These are phyloP conservation scores for Propithecus coquereli DNA, from an alignment of 2,113 vertebrate species.

Conservation along the genomic window DNA sequence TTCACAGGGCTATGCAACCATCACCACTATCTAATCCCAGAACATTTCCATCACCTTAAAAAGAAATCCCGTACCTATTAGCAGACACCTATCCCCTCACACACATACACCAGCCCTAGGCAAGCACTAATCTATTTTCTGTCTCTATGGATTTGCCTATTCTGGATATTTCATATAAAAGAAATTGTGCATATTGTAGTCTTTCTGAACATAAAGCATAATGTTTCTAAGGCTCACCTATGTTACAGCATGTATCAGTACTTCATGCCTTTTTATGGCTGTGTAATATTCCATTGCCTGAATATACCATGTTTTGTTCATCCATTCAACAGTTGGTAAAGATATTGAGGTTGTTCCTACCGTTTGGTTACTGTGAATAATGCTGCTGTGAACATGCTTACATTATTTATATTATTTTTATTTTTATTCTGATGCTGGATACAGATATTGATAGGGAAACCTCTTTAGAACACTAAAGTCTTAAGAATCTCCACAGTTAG, in stretches of 20 bases:
- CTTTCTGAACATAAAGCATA: neutral
- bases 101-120: neutral
- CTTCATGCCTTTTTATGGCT: neutral
- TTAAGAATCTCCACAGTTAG: neutral
- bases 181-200: neutral
- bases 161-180: slow-evolving; percentile 8
- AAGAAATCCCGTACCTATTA: neutral
- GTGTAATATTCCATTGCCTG: neutral
- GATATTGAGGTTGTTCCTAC: neutral
- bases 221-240: neutral
- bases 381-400: neutral
- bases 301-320: neutral
- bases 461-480: neutral
- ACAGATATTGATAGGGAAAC: neutral
- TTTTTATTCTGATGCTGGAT: neutral
- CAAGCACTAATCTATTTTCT: neutral
- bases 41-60: neutral
- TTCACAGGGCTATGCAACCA: neutral
- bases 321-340: neutral
- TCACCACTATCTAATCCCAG: neutral
- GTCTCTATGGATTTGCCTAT: neutral
- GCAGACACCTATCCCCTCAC: neutral
- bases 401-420: neutral
- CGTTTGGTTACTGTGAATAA: neutral
- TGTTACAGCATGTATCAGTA: neutral